Evolutionary conservation across 2,113 vertebrate genomes (phyloP), one percentile per base, ranked within the genome.

Genomic region (Perca flavescens): DNA sequence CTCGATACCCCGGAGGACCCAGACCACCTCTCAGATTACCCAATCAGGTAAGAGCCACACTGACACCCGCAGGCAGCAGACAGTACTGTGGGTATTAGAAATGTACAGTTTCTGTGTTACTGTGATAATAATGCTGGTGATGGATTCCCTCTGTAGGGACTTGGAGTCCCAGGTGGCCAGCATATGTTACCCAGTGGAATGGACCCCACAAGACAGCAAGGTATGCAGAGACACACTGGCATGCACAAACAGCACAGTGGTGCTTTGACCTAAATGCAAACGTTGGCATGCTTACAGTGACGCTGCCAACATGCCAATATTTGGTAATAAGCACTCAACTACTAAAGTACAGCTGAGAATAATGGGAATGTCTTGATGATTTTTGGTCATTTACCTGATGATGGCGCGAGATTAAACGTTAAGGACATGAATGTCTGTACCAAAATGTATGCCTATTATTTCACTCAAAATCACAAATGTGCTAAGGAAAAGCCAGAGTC

Each of bases 151-250:
- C 40, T 80, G 28, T 53, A 99, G 98, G 96, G 97, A 82, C 96
- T 99, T 31, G 97, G 96, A 88, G 97, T 98, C 73, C 97, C 98
- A 19, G 98, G 98, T 80, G 96, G 97, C 92, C 98, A 99, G 91
- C 94, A 97, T n/a, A 96, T 99, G 94, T 95, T 99, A 87, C 96
- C 97, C 71, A 97, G 96, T 56, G 98, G 97, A 83, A 99, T 99
- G 96, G 98, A 99, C 93, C 97, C 97, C 86, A 97, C 97, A 77
- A 95, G 98, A 93, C 98, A 99, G 92, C 97, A 98, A 96, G 98
- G 98, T 99, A 63, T 34, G 58, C 25, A 22, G 40, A 66, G 4
- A 67, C 19, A 78, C 61, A 69, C 40, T 19, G 31, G 47, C 15
- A 16, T 28, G 28, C 75, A 68, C 34, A 25, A 36, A 63, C 46